These are phyloP conservation scores for Xiphophorus birchmanni DNA, from an alignment of 2,797 vertebrate genomes.

Conservation along the genomic window DNA sequence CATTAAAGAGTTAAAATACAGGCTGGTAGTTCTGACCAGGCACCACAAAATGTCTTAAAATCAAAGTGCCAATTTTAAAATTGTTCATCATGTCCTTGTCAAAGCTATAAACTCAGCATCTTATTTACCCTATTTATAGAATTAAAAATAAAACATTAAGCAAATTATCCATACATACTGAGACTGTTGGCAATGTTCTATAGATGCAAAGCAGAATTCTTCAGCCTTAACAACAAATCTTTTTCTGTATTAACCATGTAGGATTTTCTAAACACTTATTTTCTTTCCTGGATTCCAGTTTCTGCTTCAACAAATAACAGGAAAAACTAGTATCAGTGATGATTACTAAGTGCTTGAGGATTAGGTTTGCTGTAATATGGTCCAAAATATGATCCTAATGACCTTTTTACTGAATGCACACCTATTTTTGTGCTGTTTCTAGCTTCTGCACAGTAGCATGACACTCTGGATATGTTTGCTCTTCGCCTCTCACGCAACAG, in stretches of 20 bases:
- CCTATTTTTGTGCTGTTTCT: conserved; percentile 4
- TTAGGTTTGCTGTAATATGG: background rate
- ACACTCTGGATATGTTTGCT: conserved; percentile 63
- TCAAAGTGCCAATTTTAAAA: background rate
- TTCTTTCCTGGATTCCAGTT: background rate
- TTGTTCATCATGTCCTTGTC: background rate
- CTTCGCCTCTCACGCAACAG: conserved; percentile 63
- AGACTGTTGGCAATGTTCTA: background rate
- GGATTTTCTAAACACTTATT: background rate
- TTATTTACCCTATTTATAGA: background rate
- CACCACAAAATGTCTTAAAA: background rate
- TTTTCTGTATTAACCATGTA: background rate
- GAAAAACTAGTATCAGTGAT: background rate
- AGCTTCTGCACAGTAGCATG: conserved; percentile 29
- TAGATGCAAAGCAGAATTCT: background rate
- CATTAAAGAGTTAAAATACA: background rate
- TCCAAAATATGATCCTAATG: background rate
- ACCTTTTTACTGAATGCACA: background rate
- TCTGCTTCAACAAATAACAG: background rate
- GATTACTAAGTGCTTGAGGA: background rate
- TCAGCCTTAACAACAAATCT: background rate
- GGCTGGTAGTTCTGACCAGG: background rate
- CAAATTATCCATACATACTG: background rate
- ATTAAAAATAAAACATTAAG: background rate
- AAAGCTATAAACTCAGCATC: background rate